Conservation (phyloP, 2,113 vertebrate genomes). For the Actinemys pallida region DNA sequence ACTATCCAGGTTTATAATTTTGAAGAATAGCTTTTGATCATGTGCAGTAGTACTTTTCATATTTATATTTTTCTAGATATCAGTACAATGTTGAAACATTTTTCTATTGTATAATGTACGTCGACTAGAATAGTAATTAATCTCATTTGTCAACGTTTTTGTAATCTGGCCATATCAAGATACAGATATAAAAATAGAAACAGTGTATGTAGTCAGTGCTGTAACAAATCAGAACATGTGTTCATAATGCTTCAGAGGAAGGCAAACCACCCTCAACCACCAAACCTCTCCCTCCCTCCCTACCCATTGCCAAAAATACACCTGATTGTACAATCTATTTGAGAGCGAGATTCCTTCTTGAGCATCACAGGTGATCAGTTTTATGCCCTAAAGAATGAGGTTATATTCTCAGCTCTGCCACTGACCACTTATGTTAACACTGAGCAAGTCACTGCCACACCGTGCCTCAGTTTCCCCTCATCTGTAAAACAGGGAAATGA, state of each 20-base stretch:
- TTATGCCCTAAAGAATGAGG: slow-evolving; percentile 15
- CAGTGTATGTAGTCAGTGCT: background rate
- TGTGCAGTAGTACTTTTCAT: background rate
- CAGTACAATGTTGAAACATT: fast-evolving
- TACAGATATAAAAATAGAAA: background rate
- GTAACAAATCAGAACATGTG: background rate
- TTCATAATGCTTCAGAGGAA: background rate
- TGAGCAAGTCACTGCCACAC: slow-evolving; percentile 22
- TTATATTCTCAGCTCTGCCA: background rate
- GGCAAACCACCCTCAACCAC: background rate
- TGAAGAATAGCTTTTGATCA: background rate
- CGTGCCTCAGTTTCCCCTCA: background rate
- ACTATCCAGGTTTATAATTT: fast-evolving
- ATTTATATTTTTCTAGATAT: background rate
- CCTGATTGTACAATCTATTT: background rate
- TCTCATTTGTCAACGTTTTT: background rate
- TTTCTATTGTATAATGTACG: background rate
- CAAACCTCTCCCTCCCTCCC: background rate
- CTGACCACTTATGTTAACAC: background rate
- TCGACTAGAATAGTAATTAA: background rate
- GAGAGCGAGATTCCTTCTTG: background rate
- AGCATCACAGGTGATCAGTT: background rate
- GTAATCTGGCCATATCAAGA: background rate
- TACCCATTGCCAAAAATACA: background rate
- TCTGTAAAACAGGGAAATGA: fast-evolving